A percentile compares a stretch with the other conserved stretches of the same genome.
These are phyloP conservation scores for Spongia lamella DNA, from an alignment of 37 sponge, comb jelly and placozoan species.

Conservation along the genomic window DNA sequence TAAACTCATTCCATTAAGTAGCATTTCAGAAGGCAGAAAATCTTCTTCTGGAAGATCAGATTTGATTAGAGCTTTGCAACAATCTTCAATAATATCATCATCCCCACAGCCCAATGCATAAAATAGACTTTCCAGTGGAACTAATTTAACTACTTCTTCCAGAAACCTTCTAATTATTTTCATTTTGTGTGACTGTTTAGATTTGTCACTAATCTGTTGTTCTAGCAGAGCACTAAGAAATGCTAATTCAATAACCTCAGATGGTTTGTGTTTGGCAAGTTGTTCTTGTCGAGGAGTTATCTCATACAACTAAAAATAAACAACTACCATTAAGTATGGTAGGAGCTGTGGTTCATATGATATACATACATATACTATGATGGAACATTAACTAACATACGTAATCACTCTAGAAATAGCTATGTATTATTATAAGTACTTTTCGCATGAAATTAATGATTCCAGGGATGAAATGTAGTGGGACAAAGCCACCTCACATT, in stretches of 20 bases:
- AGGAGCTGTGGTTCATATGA: no score
- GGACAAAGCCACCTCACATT: no score
- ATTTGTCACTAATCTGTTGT: neutral
- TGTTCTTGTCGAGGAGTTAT: conserved; percentile 34
- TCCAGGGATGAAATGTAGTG: no score
- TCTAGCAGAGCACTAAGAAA: conserved; percentile 59
- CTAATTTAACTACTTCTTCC: conserved; percentile 54
- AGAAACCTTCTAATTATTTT: conserved; percentile 29
- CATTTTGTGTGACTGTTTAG: conserved; percentile 16
- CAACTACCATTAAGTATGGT: no score
- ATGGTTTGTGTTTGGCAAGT: conserved; percentile 57
- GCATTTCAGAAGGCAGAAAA: conserved; percentile 24
- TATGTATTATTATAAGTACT: no score
- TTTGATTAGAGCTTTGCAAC: conserved; percentile 41
- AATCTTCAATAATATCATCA: conserved; percentile 31
- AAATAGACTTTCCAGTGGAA: conserved; percentile 63
- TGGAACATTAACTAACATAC: no score
- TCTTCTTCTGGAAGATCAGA: neutral
- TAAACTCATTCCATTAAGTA: neutral
- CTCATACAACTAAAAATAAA: no score
- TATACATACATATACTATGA: no score
- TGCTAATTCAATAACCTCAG: conserved; percentile 47
- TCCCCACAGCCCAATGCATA: conserved; percentile 38
- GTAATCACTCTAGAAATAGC: no score
- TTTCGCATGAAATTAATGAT: no score